Conservation (phyloP, 37 sponge, comb jelly and placozoan genomes). For the Chondrosia reniformis region DNA sequence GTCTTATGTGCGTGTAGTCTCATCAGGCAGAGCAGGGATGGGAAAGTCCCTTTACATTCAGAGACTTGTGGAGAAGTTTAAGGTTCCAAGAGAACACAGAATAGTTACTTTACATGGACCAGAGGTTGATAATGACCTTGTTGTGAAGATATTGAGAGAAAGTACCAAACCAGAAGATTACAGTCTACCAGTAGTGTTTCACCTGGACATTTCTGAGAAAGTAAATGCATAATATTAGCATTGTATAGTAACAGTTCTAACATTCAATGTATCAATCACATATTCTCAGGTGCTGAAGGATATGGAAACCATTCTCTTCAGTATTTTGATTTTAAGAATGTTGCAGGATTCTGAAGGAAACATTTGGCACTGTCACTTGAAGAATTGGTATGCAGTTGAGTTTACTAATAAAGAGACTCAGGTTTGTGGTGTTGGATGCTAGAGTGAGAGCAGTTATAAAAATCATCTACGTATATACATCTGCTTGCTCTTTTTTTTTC, state of each 20-base stretch:
- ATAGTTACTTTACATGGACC: slow-evolving; percentile 59
- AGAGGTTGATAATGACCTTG: slow-evolving; percentile 30
- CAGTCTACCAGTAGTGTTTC: slow-evolving; percentile 7
- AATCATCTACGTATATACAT: neutral
- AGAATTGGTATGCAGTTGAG: slow-evolving; percentile 59
- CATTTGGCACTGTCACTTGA: slow-evolving; percentile 48
- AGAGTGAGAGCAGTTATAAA: neutral
- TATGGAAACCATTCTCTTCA: slow-evolving; percentile 45
- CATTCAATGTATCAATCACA: neutral
- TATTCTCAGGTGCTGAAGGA: slow-evolving; percentile 30
- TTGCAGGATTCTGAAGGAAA: slow-evolving; percentile 47
- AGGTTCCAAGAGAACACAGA: neutral
- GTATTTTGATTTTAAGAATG: slow-evolving; percentile 39
- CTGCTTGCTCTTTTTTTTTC: neutral
- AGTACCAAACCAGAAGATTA: neutral
- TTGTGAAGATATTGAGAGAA: slow-evolving; percentile 25
- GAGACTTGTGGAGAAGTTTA: slow-evolving; percentile 31
- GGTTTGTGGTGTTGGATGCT: too few relatives aligned
- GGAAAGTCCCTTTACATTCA: slow-evolving; percentile 65
- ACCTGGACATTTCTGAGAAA: slow-evolving; percentile 53
- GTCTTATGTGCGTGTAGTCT: slow-evolving; percentile 53
- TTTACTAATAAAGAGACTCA: slow-evolving; percentile 31
- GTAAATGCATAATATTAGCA: slow-evolving; percentile 34
- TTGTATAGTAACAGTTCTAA: neutral
- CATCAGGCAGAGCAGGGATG: slow-evolving; percentile 61